Base-by-base conservation (phyloP, 2,888 invertebrate genomes). In the Spicauda simplicius region DNA sequence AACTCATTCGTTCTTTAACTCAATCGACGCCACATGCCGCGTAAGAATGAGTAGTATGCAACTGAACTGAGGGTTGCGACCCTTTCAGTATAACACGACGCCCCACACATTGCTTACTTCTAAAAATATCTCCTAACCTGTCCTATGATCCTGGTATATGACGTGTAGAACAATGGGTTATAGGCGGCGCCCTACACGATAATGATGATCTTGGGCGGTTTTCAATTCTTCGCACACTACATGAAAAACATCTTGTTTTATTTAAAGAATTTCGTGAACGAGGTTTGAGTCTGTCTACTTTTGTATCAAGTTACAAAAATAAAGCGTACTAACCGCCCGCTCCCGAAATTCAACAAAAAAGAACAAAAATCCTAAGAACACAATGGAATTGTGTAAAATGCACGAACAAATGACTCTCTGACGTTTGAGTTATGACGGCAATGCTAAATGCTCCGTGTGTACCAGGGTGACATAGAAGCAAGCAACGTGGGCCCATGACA, bases 141-240 rank as follows among this genome's bases (percentile, higher is more conserved):
- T 80, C 75, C 74, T 73, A 14, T 37, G n/a, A 57, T 20, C 90
- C 93, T 92, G 79, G 89, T 90, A 84, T 70, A 71, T 73, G 74
- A 79, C 82, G 82, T 85, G 77, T 81, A 76, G 80, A 90, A 90
- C 91, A 91, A 90, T 92, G 83, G 87, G 80, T 81, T 84, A 89
- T 88, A 90, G 90, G 92, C 87, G 91, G 89, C 86, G 85, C 85
- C 81, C 83, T 81, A 79, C n/a, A 45, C 16, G 25, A 0, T 14
- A 41, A 48, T 45, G 16, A 11, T 37, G 48, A 48, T 10, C 30
- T 54, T 25, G 56, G 63, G 63, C 48, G 63, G 56, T 30, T 45
- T 61, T 20, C 0, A 12, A 18, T 12, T 41, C 16, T 10, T 37
- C 8, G 33, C 33, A 10, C 10, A 11, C 37, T 37, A 25, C 25